Evolutionary conservation across 2,113 vertebrate species (phyloP), one percentile per base, ranked within the genome.

Genomic region (Amia ocellicauda): DNA sequence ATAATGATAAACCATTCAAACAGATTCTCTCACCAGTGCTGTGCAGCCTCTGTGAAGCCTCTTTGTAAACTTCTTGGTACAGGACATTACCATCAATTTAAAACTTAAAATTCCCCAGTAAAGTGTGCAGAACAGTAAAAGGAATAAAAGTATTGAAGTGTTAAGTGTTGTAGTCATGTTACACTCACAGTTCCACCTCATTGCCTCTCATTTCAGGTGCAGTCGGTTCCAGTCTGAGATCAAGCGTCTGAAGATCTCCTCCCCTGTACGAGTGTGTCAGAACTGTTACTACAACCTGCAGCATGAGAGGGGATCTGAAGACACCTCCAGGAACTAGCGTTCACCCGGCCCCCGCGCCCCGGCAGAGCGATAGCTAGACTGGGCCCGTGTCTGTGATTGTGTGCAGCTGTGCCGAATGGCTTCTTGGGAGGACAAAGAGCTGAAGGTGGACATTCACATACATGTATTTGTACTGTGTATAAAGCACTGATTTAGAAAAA

Each of bases 241-340:
- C 83, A 97, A 94, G 24, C 83, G 97, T 7, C 87, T 99, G 83
- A 99, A 99, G 87, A 98, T 99, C 68, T 98, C 96, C 0, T 99
- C 97, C 0, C 97, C 97, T 0, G 97, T 99, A 62, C 88, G 97
- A 1, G 97, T 99, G 49, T 99, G 96, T 86, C 97, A 99, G 87
- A 98, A 96, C 93, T 99, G 97, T 86, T 96, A 93, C 72, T 97
- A 93, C 80, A 99, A 98, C 83, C 88, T 99, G 53, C 96, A 99
- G 70, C 95, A 97, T 0, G 96, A 98, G 77, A 86, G 91, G 11
- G 86, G 89, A 29, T 77, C 78, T 0, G 94, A 97, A 63, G 95
- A 97, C 11, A 82, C 91, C 57, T 76, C 88, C 72, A 91, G 88
- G 68, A 96, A 93, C 70, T 98, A 88, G 82, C 66, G 64, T 14